Evolutionary conservation across 2,888 invertebrate genomes (phyloP).

Genomic region (Agonopterix arenella): DNA sequence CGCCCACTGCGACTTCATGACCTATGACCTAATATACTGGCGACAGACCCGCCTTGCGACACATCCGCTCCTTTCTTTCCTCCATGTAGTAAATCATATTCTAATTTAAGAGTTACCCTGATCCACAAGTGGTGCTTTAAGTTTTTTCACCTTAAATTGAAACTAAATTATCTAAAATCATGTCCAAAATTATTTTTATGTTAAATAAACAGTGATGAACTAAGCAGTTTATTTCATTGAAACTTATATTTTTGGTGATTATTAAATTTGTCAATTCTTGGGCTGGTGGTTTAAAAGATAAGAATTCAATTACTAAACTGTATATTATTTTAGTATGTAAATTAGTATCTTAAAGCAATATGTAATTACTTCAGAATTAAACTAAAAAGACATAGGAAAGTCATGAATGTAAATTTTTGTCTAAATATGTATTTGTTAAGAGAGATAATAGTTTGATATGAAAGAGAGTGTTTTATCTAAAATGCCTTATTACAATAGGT

Average conservation of each 20-base stretch:
- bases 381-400: slow-evolving; percentile 44
- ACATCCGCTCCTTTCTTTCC: too few species aligned
- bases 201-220: background rate
- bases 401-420: slow-evolving; percentile 60
- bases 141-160: too few species aligned
- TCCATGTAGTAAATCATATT: too few species aligned
- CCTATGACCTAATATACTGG: too few species aligned
- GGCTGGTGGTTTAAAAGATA: slow-evolving; percentile 49
- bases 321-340: slow-evolving; percentile 51
- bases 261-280: slow-evolving; percentile 58
- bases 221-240: background rate
- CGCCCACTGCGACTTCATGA: too few species aligned
- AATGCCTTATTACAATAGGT: slow-evolving; percentile 75
- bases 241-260: background rate
- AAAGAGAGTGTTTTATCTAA: slow-evolving; percentile 71
- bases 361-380: slow-evolving; percentile 40
- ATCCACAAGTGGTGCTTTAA: too few species aligned
- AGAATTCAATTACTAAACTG: slow-evolving; percentile 56
- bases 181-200: too few species aligned
- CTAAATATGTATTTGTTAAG: slow-evolving; percentile 45
- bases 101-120: too few species aligned
- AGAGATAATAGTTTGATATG: slow-evolving; percentile 74
- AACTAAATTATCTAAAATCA: too few species aligned
- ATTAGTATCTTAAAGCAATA: slow-evolving; percentile 57
- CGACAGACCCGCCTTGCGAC: too few species aligned